phyloP scores from a whole-genome alignment of 1,140 invertebrate species.

The Riptortus pedestris region DNA sequence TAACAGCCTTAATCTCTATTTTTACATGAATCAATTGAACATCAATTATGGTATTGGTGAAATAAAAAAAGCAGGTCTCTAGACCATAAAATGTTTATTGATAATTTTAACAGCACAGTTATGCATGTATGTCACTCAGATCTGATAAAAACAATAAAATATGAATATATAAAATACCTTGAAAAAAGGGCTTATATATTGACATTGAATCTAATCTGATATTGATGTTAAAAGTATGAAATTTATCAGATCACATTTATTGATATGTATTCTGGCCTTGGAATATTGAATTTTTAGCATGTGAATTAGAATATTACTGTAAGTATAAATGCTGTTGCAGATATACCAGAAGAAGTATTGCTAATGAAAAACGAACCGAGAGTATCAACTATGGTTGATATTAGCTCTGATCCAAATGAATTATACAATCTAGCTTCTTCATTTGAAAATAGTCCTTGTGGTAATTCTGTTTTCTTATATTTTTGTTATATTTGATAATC shows the following conservation, averaged over 20 bases:
- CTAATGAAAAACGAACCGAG: background rate
- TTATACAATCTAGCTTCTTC: conserved; percentile 25
- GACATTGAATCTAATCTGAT: too few relatives aligned
- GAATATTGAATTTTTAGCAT: background rate
- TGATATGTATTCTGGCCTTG: background rate
- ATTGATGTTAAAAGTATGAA: background rate
- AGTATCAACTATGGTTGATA: conserved; percentile 26
- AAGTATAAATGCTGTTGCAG: background rate
- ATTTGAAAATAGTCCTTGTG: conserved; percentile 20
- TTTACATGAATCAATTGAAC: too few relatives aligned
- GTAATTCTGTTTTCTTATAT: background rate
- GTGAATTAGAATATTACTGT: background rate
- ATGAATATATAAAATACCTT: too few relatives aligned
- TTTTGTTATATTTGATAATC: background rate
- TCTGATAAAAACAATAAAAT: too few relatives aligned
- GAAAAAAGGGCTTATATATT: too few relatives aligned
- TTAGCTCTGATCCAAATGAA: conserved; percentile 16
- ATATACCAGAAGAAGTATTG: background rate
- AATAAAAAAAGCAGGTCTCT: too few relatives aligned
- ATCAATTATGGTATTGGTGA: too few relatives aligned
- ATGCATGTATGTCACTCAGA: too few relatives aligned
- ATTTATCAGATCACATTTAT: background rate
- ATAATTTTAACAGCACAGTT: too few relatives aligned
- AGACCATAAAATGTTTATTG: too few relatives aligned
- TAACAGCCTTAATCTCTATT: too few relatives aligned